These are phyloP conservation scores for Eciton burchellii DNA, from an alignment of 1,140 invertebrate species.

Conservation along the genomic window DNA sequence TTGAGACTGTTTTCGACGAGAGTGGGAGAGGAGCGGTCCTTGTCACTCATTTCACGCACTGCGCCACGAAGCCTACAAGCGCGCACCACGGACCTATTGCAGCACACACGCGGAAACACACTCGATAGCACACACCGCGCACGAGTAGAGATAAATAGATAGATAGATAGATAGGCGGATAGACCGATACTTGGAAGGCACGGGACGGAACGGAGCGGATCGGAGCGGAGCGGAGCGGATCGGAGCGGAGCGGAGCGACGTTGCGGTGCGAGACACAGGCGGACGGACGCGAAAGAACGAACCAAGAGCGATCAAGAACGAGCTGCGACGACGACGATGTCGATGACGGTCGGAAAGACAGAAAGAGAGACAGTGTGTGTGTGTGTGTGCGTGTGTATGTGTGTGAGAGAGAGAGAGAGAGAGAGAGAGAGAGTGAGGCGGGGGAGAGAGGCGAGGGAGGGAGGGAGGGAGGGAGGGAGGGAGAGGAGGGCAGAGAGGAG, in stretches of 20 bases:
- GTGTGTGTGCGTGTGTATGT: too few relatives aligned
- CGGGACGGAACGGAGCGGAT: slow-evolving; percentile 39
- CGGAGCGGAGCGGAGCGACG: neutral
- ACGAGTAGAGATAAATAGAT: slow-evolving; percentile 26
- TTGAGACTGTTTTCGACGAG: slow-evolving; percentile 92
- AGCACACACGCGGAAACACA: slow-evolving; percentile 66
- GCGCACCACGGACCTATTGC: slow-evolving; percentile 57
- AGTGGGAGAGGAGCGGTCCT: slow-evolving; percentile 91
- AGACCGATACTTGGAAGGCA: too few relatives aligned
- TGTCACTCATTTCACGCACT: slow-evolving; percentile 90
- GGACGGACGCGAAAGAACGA: slow-evolving; percentile 5
- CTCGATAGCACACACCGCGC: slow-evolving; percentile 60
- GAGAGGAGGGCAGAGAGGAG: too few relatives aligned
- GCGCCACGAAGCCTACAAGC: slow-evolving; percentile 75
- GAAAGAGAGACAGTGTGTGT: too few relatives aligned
- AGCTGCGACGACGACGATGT: slow-evolving; percentile 34
- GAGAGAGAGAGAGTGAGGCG: too few relatives aligned
- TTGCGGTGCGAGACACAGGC: slow-evolving; percentile 15
- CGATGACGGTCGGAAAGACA: neutral
- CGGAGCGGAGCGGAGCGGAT: slow-evolving; percentile 15
- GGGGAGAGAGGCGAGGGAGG: too few relatives aligned
- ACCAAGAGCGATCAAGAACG: slow-evolving; percentile 21
- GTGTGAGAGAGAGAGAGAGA: slow-evolving; percentile 1
- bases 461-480: too few relatives aligned
- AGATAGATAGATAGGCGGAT: neutral